phyloP scores from a whole-genome alignment of 2,113 vertebrate genomes.

The Apus apus region DNA sequence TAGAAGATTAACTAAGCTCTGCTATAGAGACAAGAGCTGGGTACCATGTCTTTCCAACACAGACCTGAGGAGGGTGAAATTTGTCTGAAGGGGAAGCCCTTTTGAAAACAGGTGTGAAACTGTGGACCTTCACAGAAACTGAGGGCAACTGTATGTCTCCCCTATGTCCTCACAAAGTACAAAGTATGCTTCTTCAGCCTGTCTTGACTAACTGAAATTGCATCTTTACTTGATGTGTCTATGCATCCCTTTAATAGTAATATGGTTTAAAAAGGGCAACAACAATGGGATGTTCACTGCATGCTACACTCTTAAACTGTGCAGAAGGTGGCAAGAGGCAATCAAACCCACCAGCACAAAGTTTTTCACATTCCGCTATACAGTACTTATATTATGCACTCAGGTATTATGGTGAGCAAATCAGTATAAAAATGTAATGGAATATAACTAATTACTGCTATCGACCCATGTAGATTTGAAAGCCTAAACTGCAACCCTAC shows the following conservation, averaged over 20 bases:
- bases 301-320: not conserved
- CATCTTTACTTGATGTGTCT: not conserved
- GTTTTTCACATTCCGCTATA: not conserved
- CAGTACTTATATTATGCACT: not conserved
- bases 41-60: not conserved
- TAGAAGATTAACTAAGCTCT: constrained; percentile 45
- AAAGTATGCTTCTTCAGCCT: not conserved
- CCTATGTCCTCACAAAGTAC: not conserved
- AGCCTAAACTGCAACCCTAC: constrained; percentile 2
- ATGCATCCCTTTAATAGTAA: not conserved
- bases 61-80: not conserved
- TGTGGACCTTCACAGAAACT: not conserved
- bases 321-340: not conserved
- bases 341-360: not conserved
- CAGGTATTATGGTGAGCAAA: not conserved
- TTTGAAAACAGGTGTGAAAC: not conserved
- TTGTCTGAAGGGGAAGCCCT: not conserved
- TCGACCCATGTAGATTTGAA: constrained; percentile 1
- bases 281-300: not conserved
- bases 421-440: not conserved
- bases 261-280: not conserved
- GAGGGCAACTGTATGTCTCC: not conserved
- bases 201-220: not conserved
- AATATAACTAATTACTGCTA: constrained; percentile 26
- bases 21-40: not conserved